Conservation (phyloP, 2,113 vertebrate species). For the Eudyptes chrysolophus region DNA sequence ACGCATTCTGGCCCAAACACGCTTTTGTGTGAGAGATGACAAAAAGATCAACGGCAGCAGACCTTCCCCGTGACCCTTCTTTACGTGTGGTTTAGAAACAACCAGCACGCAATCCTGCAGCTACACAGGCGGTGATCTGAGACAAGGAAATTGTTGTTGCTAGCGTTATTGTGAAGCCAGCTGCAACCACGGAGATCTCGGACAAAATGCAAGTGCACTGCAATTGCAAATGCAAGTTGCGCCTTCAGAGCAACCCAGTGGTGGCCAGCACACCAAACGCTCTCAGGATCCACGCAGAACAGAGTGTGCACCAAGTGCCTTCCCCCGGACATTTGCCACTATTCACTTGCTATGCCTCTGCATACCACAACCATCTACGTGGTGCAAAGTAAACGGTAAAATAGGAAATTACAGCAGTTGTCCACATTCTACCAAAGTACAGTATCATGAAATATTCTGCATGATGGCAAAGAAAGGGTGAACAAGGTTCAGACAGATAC, state of each 20-base stretch:
- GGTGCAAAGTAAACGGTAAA: neutral
- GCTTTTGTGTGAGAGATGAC: neutral
- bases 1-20: neutral
- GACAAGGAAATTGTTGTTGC: neutral
- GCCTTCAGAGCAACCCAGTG: neutral
- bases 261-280: neutral
- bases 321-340: neutral
- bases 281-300: neutral
- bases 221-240: too few relatives aligned
- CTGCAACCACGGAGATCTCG: fast-evolving
- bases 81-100: neutral
- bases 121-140: neutral
- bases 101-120: neutral
- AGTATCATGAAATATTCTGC: neutral
- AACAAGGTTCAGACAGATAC: neutral
- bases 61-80: neutral
- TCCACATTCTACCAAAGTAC: neutral
- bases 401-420: neutral
- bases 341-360: neutral
- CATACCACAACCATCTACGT: fast-evolving
- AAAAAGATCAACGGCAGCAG: neutral
- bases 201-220: neutral
- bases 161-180: neutral
- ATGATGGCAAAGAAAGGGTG: neutral
- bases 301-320: neutral